Evolutionary conservation across 2,888 invertebrate species (phyloP), one percentile per base, ranked within the genome.

Genomic region (Chrysina gloriosa): DNA sequence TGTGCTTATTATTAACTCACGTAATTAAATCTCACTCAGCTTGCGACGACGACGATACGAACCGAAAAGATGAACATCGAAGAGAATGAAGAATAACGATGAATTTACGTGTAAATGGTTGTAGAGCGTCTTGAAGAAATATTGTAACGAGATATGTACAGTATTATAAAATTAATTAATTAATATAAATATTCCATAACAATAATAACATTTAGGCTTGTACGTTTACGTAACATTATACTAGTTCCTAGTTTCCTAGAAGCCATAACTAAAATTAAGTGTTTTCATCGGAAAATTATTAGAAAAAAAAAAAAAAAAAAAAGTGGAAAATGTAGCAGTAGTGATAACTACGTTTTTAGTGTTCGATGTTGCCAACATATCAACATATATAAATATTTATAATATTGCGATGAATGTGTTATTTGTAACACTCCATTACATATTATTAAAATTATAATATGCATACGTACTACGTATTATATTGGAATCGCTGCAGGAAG

Each of bases 331-430:
- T 48, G 65, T 69, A 66, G 58, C 63, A 68, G 14, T n/a, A 45
- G 64, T 71, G 71, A 52, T 69, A 36, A 52, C 61, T 68, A 68
- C 50, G 73, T 70, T 50, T n/a, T 27, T 77, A 78, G 76, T 77
- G 74, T 79, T 82, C 76, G 80, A 76, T 81, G 81, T 81, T 80
- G 78, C 79, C 79, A 76, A 82, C 82, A 82, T 82, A 82, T 82
- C 81, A 82, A 68, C 71, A 70, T 73, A 70, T 68, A 50, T 45
- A 14, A 45, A 45, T 45, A 45, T 16, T n/a, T 16, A 45, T 14
- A n/a, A 42, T 50, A 27, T 50, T 50, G 29, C 50, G 29, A 50
- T 50, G 63, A 71, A 76, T 70, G 64, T 64, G 64, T 64, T 64
- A 48, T 64, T 23, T 50, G 64, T 64, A 36, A 64, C 64, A 64